Conservation (phyloP, 1,140 invertebrate species). For the Drosophila mojavensis region DNA sequence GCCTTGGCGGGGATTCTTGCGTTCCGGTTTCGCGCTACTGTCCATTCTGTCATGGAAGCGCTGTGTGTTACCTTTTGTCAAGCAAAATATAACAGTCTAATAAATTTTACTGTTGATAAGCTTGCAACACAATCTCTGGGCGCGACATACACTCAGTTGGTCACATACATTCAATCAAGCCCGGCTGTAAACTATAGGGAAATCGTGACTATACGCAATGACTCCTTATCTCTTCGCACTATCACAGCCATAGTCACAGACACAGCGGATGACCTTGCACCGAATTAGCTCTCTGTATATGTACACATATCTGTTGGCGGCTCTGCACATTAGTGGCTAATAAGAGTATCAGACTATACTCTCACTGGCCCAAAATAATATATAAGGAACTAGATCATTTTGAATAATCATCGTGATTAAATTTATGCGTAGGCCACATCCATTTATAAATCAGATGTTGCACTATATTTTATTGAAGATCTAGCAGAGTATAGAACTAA, state of each 20-base stretch:
- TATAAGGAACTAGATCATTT: too few relatives aligned
- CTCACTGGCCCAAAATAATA: too few relatives aligned
- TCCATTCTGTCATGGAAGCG: slow-evolving; percentile 71
- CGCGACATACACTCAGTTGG: background rate
- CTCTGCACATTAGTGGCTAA: slow-evolving; percentile 8
- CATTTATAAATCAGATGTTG: too few relatives aligned
- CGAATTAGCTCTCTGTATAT: slow-evolving; percentile 19
- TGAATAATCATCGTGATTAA: too few relatives aligned
- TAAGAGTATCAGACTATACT: background rate
- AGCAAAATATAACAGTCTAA: slow-evolving; percentile 10
- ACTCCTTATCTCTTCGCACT: slow-evolving; percentile 27
- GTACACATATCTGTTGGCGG: background rate
- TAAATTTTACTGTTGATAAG: slow-evolving; percentile 26
- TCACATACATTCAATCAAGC: slow-evolving; percentile 13
- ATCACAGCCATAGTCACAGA: background rate
- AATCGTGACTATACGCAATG: background rate
- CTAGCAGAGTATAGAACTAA: too few relatives aligned
- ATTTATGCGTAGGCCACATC: too few relatives aligned
- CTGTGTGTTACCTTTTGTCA: slow-evolving; percentile 6
- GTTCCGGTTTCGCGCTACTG: slow-evolving; percentile 73
- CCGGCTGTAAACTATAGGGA: slow-evolving; percentile 10
- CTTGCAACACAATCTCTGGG: background rate
- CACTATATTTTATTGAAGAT: too few relatives aligned
- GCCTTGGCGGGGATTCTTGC: slow-evolving; percentile 72
- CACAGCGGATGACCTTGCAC: slow-evolving; percentile 28